A percentile compares a stretch with the other conserved stretches of the same genome.
Conservation (phyloP, 2,113 vertebrate species). For the Motacilla alba region DNA sequence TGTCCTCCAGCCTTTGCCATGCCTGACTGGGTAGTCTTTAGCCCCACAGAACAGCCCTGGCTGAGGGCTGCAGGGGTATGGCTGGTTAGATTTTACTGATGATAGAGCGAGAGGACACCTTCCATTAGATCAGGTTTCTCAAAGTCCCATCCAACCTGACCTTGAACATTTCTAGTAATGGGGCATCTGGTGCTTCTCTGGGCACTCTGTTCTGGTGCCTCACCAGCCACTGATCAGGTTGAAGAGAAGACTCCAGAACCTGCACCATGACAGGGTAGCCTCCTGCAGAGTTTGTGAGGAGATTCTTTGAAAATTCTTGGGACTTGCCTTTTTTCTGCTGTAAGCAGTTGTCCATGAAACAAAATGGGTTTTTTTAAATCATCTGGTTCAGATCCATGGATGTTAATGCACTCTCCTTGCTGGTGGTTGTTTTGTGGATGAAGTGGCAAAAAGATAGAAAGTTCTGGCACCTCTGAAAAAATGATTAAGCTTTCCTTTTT, state of each 20-base stretch:
- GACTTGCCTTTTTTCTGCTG: not conserved
- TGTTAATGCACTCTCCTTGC: not conserved
- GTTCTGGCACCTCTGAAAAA: not conserved
- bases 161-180: not conserved
- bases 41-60: not conserved
- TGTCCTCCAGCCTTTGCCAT: not conserved
- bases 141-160: not conserved
- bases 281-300: not conserved
- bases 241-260: not conserved
- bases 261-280: not conserved
- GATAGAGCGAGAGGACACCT: not conserved
- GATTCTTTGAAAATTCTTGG: not conserved
- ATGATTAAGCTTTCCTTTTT: not conserved
- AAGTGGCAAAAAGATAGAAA: not conserved
- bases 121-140: not conserved
- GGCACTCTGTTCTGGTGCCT: not conserved
- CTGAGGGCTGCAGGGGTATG: not conserved
- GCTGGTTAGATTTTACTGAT: not conserved
- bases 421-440: not conserved
- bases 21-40: not conserved
- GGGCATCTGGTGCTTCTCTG: not conserved
- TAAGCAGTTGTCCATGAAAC: not conserved
- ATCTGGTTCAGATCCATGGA: not conserved
- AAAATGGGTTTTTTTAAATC: rapidly evolving
- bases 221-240: not conserved